Conservation (phyloP, 2,113 vertebrate species). For the Lycaon pictus region DNA sequence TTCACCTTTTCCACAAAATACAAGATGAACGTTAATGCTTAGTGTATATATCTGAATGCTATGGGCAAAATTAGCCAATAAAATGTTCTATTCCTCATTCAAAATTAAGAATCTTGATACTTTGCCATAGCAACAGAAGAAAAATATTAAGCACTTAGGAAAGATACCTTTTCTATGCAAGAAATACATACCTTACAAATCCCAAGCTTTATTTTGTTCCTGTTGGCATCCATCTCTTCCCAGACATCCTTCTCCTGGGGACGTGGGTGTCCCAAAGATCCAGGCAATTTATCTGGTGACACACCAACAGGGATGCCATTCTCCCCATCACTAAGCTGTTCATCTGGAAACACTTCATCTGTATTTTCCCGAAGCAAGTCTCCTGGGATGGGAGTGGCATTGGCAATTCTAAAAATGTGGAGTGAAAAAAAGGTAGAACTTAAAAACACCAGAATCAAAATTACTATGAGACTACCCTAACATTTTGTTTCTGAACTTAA, state of each 20-base stretch:
- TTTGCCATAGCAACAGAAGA: slow-evolving; percentile 15
- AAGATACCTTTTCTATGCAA: not conserved
- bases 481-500: slow-evolving; percentile 64
- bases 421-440: slow-evolving; percentile 39
- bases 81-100: slow-evolving; percentile 34
- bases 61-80: slow-evolving; percentile 20
- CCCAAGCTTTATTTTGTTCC: slow-evolving; percentile 93
- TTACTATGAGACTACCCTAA: not conserved
- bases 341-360: slow-evolving; percentile 98
- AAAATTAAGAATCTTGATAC: slow-evolving; percentile 51
- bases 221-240: slow-evolving; percentile 98
- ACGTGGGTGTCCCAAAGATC: slow-evolving; percentile 90
- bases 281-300: slow-evolving; percentile 91
- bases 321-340: slow-evolving; percentile 98
- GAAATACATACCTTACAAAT: slow-evolving; percentile 91
- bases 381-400: slow-evolving; percentile 97
- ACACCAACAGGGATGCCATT: slow-evolving; percentile 91
- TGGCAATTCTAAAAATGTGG: slow-evolving; percentile 93
- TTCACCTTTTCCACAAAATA: slow-evolving; percentile 57
- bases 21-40: slow-evolving; percentile 45
- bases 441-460: slow-evolving; percentile 62
- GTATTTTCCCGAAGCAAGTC: slow-evolving; percentile 97
- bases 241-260: slow-evolving; percentile 96
- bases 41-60: not conserved
- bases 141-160: not conserved